These are phyloP conservation scores for Crepidodera aurea DNA, from an alignment of 2,888 invertebrate species.

Conservation along the genomic window DNA sequence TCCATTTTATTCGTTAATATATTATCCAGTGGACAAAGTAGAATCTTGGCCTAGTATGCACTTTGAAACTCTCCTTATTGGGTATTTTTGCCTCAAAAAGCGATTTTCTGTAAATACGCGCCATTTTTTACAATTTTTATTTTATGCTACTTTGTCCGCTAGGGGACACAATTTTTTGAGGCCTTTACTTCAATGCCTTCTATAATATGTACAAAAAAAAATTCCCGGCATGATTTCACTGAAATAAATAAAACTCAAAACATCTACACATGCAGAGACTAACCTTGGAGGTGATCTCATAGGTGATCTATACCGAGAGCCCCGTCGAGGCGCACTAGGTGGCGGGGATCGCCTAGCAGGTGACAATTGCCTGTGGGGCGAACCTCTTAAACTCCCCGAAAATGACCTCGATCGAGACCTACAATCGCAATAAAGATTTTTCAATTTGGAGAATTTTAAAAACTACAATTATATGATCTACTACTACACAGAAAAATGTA, in stretches of 20 bases:
- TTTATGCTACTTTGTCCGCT: too few relatives aligned
- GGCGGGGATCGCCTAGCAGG: conserved; percentile 56
- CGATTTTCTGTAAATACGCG: too few relatives aligned
- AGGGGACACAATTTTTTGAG: too few relatives aligned
- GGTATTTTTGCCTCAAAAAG: too few relatives aligned
- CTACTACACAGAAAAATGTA: too few relatives aligned
- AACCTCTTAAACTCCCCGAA: conserved; percentile 65
- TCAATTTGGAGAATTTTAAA: not conserved
- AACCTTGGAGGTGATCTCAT: conserved; percentile 61
- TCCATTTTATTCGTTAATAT: too few relatives aligned
- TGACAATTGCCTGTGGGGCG: conserved; percentile 58
- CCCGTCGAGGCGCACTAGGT: conserved; percentile 46
- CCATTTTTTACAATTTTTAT: too few relatives aligned
- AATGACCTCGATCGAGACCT: conserved; percentile 74
- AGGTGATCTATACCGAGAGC: conserved; percentile 64
- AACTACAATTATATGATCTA: not conserved
- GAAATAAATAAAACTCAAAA: not conserved
- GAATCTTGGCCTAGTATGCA: too few relatives aligned
- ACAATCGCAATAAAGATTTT: conserved; percentile 47
- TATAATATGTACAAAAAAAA: conserved; percentile 1
- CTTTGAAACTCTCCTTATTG: too few relatives aligned
- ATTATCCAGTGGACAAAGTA: too few relatives aligned
- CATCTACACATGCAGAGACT: conserved; percentile 41
- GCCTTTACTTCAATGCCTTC: too few relatives aligned
- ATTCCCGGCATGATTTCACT: not conserved